These are phyloP conservation scores for Rhabditophanes sp. DNA, from an alignment of 2,888 invertebrate genomes.

Conservation along the genomic window DNA sequence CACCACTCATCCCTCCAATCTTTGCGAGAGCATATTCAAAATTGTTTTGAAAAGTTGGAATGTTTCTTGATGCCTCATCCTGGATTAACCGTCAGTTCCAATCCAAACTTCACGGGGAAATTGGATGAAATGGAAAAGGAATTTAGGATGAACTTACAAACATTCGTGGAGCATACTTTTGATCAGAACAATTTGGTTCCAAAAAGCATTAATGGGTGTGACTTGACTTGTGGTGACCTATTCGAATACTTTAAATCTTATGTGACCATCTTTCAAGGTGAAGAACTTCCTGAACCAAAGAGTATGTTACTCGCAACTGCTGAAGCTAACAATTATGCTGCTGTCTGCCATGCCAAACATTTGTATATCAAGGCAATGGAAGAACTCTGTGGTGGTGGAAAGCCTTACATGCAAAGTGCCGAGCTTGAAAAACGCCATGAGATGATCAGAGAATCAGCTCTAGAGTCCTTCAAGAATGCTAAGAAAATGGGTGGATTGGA, in stretches of 20 bases:
- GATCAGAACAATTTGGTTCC: constrained; percentile 76
- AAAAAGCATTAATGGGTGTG: constrained; percentile 86
- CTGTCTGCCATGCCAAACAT: constrained; percentile 59
- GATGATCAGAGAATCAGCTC: constrained; percentile 54
- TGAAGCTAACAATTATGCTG: constrained; percentile 92
- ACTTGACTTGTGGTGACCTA: constrained; percentile 76
- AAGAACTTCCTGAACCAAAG: constrained; percentile 94
- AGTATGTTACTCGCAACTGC: constrained; percentile 97
- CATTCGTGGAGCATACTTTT: constrained; percentile 73
- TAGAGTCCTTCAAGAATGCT: constrained; percentile 58
- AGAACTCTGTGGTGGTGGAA: constrained; percentile 75
- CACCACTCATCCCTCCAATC: constrained; percentile 91
- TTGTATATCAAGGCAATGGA: constrained; percentile 79
- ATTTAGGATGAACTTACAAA: constrained; percentile 70
- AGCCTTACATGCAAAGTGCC: constrained; percentile 74
- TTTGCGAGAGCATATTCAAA: constrained; percentile 67
- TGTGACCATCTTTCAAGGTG: constrained; percentile 88
- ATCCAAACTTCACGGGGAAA: constrained; percentile 83
- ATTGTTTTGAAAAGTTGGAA: constrained; percentile 78
- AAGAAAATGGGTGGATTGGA: constrained; percentile 97
- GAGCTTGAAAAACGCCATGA: constrained; percentile 71
- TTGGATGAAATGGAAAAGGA: constrained; percentile 76
- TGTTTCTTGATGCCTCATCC: constrained; percentile 98
- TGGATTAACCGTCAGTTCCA: constrained; percentile 85
- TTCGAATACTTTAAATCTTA: constrained; percentile 95